Conservation (phyloP, 1,140 invertebrate species). For the Drosophila melanogaster region DNA sequence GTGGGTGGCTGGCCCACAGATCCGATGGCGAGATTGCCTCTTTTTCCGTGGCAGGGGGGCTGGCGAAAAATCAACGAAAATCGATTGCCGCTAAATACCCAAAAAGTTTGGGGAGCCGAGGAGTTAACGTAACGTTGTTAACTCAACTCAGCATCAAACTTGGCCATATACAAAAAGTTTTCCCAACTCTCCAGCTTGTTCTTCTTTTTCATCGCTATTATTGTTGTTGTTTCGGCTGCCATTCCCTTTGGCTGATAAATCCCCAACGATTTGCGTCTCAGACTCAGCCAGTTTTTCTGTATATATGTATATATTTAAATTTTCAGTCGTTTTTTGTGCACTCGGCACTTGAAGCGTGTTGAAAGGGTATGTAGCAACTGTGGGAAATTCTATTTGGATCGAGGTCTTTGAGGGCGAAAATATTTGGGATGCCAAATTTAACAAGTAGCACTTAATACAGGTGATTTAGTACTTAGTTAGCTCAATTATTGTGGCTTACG, state of each 20-base stretch:
- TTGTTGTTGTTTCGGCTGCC: constrained; percentile 32
- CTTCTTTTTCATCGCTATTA: constrained; percentile 35
- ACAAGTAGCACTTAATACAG: constrained; percentile 24
- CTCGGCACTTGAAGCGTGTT: constrained; percentile 37
- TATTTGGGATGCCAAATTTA: constrained; percentile 4
- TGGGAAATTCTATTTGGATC: background rate
- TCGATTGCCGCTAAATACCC: constrained; percentile 80
- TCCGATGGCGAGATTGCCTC: constrained; percentile 37
- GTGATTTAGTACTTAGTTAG: background rate
- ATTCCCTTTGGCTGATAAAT: constrained; percentile 51
- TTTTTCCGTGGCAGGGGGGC: constrained; percentile 6
- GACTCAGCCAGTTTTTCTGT: constrained; percentile 39
- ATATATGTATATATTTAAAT: constrained; percentile 63
- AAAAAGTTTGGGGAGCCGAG: constrained; percentile 55
- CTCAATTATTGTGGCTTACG: background rate
- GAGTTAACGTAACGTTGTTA: constrained; percentile 69
- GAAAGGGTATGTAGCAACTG: constrained; percentile 33
- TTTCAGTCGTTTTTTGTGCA: constrained; percentile 29
- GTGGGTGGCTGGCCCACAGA: constrained; percentile 4
- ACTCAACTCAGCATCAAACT: constrained; percentile 57
- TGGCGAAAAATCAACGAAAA: constrained; percentile 72
- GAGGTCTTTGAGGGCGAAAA: background rate
- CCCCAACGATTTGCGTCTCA: constrained; percentile 69
- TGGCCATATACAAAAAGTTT: constrained; percentile 53
- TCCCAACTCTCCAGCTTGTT: constrained; percentile 23